Evolutionary conservation across 1,140 invertebrate genomes (phyloP).

Genomic region (Diachasmimorpha longicaudata): DNA sequence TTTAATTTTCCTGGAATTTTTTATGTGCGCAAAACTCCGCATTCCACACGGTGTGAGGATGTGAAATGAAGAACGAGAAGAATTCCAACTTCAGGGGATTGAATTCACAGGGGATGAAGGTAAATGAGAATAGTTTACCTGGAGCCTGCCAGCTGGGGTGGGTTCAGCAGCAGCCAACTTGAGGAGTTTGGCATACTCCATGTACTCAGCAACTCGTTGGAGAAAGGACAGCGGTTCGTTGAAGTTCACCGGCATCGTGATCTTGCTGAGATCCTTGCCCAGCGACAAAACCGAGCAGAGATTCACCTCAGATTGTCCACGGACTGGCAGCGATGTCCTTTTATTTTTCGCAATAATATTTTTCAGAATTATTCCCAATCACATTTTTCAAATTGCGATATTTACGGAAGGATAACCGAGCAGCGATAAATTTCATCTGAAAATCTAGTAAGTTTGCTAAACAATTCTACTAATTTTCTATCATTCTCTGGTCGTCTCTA

Average conservation of each 20-base stretch:
- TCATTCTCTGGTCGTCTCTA: too few relatives aligned
- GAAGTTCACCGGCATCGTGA: constrained; percentile 96
- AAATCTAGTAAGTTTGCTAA: too few relatives aligned
- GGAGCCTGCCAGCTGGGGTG: constrained; percentile 81
- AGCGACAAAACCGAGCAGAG: constrained; percentile 94
- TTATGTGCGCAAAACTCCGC: too few relatives aligned
- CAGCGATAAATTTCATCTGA: too few relatives aligned
- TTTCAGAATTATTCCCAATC: too few relatives aligned
- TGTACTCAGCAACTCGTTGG: constrained; percentile 92
- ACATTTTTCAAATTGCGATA: too few relatives aligned
- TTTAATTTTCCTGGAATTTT: too few relatives aligned
- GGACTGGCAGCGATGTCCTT: constrained; percentile 82
- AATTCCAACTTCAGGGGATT: not conserved
- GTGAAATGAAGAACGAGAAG: not conserved
- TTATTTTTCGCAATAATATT: not conserved
- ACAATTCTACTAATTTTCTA: too few relatives aligned
- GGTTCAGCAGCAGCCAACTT: constrained; percentile 75
- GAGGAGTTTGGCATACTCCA: constrained; percentile 92
- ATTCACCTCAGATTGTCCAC: constrained; percentile 90
- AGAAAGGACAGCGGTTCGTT: constrained; percentile 97
- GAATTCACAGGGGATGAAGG: not conserved
- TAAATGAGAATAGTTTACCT: constrained; percentile 57
- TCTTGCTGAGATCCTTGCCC: constrained; percentile 95
- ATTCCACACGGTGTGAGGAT: too few relatives aligned
- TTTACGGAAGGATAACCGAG: too few relatives aligned